Evolutionary conservation across 2,888 invertebrate species (phyloP).

Genomic region (Cantharis nigra): DNA sequence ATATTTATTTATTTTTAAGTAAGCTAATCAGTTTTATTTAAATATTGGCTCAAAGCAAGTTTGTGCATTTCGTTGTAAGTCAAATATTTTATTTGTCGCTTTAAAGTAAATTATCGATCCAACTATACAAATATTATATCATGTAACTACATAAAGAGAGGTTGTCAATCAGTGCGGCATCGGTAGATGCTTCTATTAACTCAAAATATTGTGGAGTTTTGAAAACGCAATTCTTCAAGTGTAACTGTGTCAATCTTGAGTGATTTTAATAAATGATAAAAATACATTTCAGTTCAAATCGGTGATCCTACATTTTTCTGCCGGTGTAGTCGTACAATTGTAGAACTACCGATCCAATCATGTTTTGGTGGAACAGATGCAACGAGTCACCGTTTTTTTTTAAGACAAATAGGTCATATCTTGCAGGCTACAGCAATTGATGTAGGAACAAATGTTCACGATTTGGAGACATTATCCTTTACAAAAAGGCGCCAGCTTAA

Average conservation of each 20-base stretch:
- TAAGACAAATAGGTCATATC: too few species aligned
- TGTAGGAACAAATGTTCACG: too few species aligned
- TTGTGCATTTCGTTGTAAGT: not conserved
- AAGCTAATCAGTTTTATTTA: not conserved
- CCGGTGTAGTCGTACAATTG: not conserved
- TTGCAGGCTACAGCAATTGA: too few species aligned
- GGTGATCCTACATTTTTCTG: not conserved
- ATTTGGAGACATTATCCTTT: too few species aligned
- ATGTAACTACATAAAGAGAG: not conserved
- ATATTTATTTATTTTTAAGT: not conserved
- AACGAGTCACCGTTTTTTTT: too few species aligned
- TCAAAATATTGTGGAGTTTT: not conserved
- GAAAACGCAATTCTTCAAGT: not conserved
- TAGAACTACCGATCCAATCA: not conserved
- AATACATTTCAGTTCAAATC: not conserved
- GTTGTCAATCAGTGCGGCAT: not conserved
- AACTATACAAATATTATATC: not conserved
- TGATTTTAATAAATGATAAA: not conserved
- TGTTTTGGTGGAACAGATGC: too few species aligned
- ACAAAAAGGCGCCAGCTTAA: too few species aligned
- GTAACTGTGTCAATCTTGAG: not conserved
- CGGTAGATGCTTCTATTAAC: not conserved
- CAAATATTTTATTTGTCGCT: not conserved
- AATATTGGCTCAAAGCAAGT: not conserved
- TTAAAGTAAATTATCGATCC: not conserved